These are phyloP conservation scores for Drosophila paranaensis DNA, from an alignment of 2,888 invertebrate genomes.

Conservation along the genomic window DNA sequence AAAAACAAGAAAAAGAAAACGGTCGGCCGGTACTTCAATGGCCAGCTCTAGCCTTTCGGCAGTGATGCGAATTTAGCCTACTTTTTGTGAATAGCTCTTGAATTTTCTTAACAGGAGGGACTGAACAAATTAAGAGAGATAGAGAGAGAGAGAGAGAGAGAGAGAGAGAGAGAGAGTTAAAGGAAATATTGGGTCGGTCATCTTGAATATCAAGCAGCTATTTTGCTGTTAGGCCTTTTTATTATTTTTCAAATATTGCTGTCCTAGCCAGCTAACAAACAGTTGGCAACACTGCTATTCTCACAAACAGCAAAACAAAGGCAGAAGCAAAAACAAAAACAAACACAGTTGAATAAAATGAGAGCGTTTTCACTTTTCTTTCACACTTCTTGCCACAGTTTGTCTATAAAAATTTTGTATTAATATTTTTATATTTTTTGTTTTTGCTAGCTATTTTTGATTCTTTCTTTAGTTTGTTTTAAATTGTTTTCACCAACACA, in stretches of 20 bases:
- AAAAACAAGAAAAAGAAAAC: not conserved
- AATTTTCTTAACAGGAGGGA: no score
- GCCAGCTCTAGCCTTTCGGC: constrained; percentile 1
- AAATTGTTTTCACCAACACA: constrained; percentile 13
- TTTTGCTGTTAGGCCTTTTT: not conserved
- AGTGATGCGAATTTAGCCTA: not conserved
- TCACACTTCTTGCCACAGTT: constrained; percentile 37
- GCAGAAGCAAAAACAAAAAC: not conserved
- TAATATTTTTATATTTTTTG: constrained; percentile 8
- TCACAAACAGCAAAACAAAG: not conserved
- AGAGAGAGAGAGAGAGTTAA: not conserved
- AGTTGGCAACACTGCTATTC: not conserved
- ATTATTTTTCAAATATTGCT: not conserved
- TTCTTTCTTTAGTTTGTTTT: not conserved
- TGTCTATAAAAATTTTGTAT: constrained; percentile 27
- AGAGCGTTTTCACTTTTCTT: constrained; percentile 51
- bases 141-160: not conserved
- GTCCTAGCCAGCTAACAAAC: not conserved
- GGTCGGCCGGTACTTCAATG: constrained; percentile 18
- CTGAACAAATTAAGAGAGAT: no score
- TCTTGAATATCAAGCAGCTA: not conserved
- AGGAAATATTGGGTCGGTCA: not conserved
- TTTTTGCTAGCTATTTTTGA: constrained; percentile 8
- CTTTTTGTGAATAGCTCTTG: no score
- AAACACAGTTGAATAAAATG: constrained; percentile 42